Evolutionary conservation across 2,888 invertebrate species (phyloP).

Genomic region (Sinotaia quadrata): DNA sequence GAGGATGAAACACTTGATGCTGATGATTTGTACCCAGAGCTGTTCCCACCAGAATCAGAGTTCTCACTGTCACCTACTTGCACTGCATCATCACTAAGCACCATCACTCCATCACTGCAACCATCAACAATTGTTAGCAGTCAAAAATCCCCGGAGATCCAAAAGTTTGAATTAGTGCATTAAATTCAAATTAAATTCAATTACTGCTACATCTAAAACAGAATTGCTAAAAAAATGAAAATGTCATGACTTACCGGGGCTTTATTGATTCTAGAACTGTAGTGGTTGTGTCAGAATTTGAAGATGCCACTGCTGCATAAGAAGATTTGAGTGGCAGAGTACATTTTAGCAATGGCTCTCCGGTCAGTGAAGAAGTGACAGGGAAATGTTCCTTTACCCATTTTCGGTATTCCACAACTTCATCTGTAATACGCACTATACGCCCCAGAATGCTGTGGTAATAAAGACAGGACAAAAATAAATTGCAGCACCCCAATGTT

Average conservation of each 20-base stretch:
- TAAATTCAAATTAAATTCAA: too few species aligned
- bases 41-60: slow-evolving; percentile 60
- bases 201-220: too few species aligned
- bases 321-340: too few species aligned
- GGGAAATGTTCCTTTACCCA: slow-evolving; percentile 79
- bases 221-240: too few species aligned
- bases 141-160: too few species aligned
- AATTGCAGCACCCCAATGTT: too few species aligned
- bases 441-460: slow-evolving; percentile 84
- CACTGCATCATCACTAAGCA: slow-evolving; percentile 13
- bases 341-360: too few species aligned
- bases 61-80: slow-evolving; percentile 52
- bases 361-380: slow-evolving; percentile 38
- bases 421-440: slow-evolving; percentile 93
- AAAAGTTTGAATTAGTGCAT: too few species aligned
- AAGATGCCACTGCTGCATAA: slow-evolving; percentile 8
- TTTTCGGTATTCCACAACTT: slow-evolving; percentile 84
- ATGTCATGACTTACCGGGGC: slow-evolving; percentile 41
- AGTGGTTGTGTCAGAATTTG: slow-evolving; percentile 16
- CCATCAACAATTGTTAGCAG: too few species aligned
- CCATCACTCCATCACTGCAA: too few species aligned
- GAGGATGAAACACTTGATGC: slow-evolving; percentile 54
- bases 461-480: too few species aligned
- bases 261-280: slow-evolving; percentile 20
- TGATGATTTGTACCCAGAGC: slow-evolving; percentile 60